Conservation (phyloP, 2,888 invertebrate species). For the Agriopis aurantiaria region DNA sequence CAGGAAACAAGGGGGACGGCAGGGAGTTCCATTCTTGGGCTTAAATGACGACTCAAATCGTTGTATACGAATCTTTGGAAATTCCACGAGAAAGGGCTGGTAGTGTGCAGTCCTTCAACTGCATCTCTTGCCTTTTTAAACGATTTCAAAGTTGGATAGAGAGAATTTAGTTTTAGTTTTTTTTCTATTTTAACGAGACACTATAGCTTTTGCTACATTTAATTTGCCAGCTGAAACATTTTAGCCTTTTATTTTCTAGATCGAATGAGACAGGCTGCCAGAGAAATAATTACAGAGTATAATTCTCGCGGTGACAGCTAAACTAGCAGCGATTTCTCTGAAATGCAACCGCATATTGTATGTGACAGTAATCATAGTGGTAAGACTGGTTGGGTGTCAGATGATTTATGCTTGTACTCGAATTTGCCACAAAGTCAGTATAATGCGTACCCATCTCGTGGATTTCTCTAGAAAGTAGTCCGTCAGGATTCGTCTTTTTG, state of each 20-base stretch:
- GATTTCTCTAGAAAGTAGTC: not conserved
- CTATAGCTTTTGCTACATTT: too few relatives aligned
- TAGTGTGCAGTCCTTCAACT: too few relatives aligned
- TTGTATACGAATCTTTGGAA: too few relatives aligned
- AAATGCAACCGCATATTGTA: conserved; percentile 28
- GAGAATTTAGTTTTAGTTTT: too few relatives aligned
- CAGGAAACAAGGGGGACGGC: too few relatives aligned
- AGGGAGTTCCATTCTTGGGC: too few relatives aligned
- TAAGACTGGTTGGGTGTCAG: not conserved
- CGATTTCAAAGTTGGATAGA: too few relatives aligned
- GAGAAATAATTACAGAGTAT: conserved; percentile 19
- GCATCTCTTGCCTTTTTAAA: too few relatives aligned
- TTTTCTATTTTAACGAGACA: too few relatives aligned
- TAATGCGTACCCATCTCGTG: not conserved
- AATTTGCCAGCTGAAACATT: not conserved
- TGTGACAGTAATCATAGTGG: conserved; percentile 29
- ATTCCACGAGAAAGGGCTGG: too few relatives aligned
- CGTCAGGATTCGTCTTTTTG: not conserved
- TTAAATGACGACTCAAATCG: too few relatives aligned
- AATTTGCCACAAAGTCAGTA: not conserved
- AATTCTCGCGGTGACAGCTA: conserved; percentile 18
- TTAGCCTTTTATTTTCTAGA: not conserved
- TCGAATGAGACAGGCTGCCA: conserved; percentile 5
- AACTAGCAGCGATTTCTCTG: conserved; percentile 23
- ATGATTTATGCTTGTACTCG: conserved; percentile 14